Evolutionary conservation across 30 jellyfish, hydroid and myxozoan species (phyloP).

Genomic region (Cassiopea andromeda): DNA sequence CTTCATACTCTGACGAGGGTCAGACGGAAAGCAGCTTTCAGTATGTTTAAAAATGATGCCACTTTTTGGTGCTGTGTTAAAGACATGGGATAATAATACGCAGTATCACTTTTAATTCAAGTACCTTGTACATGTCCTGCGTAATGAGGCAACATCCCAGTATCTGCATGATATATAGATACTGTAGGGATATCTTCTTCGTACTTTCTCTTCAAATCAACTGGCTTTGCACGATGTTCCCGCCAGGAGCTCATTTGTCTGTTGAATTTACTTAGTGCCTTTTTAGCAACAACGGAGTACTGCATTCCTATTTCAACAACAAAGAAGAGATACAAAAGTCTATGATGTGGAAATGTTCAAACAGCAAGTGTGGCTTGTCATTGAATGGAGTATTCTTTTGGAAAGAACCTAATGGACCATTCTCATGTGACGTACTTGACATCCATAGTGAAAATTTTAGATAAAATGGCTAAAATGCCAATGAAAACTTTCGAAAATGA

Average conservation of each 20-base stretch:
- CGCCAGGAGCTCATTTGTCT: conserved; percentile 30
- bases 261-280: conserved; percentile 81
- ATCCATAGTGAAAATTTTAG: no score
- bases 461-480: no score
- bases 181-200: conserved; percentile 45
- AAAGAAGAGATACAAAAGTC: background rate
- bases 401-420: no score
- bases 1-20: no score
- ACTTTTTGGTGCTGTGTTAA: background rate
- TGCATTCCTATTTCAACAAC: conserved; percentile 66
- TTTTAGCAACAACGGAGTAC: conserved; percentile 86
- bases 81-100: background rate
- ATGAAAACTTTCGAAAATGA: no score
- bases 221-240: conserved; percentile 48
- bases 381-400: no score
- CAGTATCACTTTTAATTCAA: background rate
- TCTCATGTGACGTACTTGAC: no score
- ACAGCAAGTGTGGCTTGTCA: no score
- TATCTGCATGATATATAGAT: conserved; percentile 71
- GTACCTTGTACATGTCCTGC: conserved; percentile 96
- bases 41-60: background rate
- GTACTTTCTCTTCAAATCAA: conserved; percentile 55
- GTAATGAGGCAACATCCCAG: conserved; percentile 95
- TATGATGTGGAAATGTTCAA: no score
- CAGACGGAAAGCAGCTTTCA: no score